These are phyloP conservation scores for Xylocampa areola DNA, from an alignment of 2,888 invertebrate species.

Conservation along the genomic window DNA sequence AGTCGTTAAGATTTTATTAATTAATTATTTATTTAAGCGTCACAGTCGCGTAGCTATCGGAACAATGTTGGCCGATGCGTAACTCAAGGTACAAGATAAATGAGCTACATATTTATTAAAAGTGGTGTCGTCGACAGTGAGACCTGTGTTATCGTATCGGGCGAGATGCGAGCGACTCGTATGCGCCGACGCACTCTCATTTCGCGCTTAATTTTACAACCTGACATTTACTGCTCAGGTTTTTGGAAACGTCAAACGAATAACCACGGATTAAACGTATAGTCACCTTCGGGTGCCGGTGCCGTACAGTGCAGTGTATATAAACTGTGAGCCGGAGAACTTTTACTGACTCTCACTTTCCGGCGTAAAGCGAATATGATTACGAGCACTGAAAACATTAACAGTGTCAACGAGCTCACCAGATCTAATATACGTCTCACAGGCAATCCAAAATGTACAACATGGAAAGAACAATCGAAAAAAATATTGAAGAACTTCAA, in stretches of 20 bases:
- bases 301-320: constrained; percentile 72
- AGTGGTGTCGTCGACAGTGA: constrained; percentile 78
- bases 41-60: constrained; percentile 57
- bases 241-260: constrained; percentile 83
- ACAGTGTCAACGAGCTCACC: constrained; percentile 74
- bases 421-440: constrained; percentile 81
- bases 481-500: constrained; percentile 77
- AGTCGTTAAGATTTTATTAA: constrained; percentile 51
- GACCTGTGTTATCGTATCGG: constrained; percentile 84
- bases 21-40: constrained; percentile 55
- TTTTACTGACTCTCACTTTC: constrained; percentile 81
- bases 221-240: constrained; percentile 83
- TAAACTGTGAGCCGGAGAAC: constrained; percentile 61
- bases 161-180: constrained; percentile 82
- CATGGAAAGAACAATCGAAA: constrained; percentile 79
- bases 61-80: constrained; percentile 72
- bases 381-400: constrained; percentile 71
- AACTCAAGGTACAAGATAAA: constrained; percentile 83
- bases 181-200: constrained; percentile 77
- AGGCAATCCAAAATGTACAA: constrained; percentile 63
- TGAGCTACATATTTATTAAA: constrained; percentile 83
- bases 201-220: constrained; percentile 82
- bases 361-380: constrained; percentile 70
- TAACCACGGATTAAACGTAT: constrained; percentile 78
- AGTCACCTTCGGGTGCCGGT: constrained; percentile 73